Evolutionary conservation across 2,113 vertebrate species (phyloP).

Genomic region (Odocoileus hemionus): DNA sequence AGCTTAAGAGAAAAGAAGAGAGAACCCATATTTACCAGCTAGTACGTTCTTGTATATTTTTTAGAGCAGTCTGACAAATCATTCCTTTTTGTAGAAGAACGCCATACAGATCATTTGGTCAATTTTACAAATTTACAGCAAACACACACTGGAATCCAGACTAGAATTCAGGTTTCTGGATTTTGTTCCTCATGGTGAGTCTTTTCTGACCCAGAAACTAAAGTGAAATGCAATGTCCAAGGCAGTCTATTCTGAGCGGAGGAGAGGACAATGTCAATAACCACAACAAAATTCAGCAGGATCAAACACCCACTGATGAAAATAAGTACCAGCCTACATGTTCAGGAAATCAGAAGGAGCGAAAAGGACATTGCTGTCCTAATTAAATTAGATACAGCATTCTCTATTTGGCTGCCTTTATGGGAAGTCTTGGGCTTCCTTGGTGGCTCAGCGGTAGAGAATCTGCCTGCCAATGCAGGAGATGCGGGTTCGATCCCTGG

Average conservation of each 20-base stretch:
- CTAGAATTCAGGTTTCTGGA: neutral
- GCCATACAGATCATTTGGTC: neutral
- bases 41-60: neutral
- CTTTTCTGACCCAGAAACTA: neutral
- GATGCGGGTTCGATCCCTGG: fast-evolving
- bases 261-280: too few relatives aligned
- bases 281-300: neutral
- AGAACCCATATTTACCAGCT: neutral
- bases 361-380: neutral
- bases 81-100: neutral
- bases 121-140: neutral
- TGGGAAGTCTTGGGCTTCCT: neutral
- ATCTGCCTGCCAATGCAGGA: neutral
- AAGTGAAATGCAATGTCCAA: neutral
- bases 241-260: neutral
- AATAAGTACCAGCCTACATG: neutral
- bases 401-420: neutral
- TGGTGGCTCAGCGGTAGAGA: neutral
- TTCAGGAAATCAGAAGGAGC: neutral
- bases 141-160: neutral
- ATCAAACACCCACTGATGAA: fast-evolving
- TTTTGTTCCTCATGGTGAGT: neutral
- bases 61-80: neutral
- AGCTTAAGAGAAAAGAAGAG: neutral
- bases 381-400: neutral